Percentiles rank a stretch among this genome's conserved stretches.
Conservation (phyloP, 2,888 invertebrate genomes). For the Prosopocoilus inquinatus region DNA sequence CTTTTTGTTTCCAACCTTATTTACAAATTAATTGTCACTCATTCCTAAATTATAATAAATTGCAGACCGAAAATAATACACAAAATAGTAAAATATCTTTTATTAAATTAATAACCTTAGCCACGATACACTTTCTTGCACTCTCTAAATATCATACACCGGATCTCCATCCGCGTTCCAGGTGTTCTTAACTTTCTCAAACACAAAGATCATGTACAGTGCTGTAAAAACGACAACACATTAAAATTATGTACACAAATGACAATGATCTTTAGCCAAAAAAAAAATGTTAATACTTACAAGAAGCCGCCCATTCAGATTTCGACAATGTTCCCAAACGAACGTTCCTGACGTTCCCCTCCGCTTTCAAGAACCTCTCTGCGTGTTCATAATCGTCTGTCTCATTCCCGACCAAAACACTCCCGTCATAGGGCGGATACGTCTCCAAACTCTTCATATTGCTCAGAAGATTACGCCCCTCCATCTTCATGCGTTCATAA, state of each 20-base stretch:
- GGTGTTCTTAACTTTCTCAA: constrained; percentile 70
- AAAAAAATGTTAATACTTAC: constrained; percentile 61
- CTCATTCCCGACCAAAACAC: constrained; percentile 59
- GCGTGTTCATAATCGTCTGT: constrained; percentile 74
- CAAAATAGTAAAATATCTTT: not conserved
- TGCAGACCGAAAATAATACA: not conserved
- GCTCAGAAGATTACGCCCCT: constrained; percentile 62
- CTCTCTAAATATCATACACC: constrained; percentile 50
- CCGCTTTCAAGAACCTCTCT: constrained; percentile 54
- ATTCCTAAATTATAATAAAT: not conserved
- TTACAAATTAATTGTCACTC: no score
- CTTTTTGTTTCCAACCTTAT: no score
- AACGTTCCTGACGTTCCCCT: constrained; percentile 45
- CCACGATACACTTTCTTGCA: no score
- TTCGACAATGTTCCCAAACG: constrained; percentile 79
- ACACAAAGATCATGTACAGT: constrained; percentile 79
- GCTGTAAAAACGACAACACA: constrained; percentile 57
- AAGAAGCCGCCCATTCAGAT: constrained; percentile 91
- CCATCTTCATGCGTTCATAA: constrained; percentile 63
- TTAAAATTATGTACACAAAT: constrained; percentile 10
- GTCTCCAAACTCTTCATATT: constrained; percentile 81
- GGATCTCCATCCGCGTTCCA: constrained; percentile 66
- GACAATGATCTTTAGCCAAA: constrained; percentile 7
- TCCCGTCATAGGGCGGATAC: constrained; percentile 64
- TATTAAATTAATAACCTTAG: not conserved